Base-by-base conservation (phyloP, 1,140 invertebrate genomes). In the Drosophila malerkotliana region DNA sequence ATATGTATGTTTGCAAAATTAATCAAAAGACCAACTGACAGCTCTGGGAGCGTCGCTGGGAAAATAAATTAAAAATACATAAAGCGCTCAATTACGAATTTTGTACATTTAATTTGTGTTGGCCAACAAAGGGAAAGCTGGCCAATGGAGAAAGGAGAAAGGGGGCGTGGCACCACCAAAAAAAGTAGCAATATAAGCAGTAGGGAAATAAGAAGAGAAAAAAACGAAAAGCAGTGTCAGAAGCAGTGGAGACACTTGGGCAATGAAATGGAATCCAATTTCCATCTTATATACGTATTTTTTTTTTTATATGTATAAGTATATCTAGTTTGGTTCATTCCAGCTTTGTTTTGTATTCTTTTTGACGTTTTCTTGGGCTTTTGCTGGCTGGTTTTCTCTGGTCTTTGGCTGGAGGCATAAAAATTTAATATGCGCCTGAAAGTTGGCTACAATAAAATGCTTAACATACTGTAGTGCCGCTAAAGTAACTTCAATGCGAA, bases 41-140 rank as follows among this genome's bases (percentile, higher is more conserved):
- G 56, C 34, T 60, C 24, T 39, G 56, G 67, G 55, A 73, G 69
- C 69, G 72, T 74, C 69, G 47, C 49, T 34, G 44, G 53, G 52
- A 79, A 57, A 57, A 78, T 60, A 85, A 79, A 85, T 84, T 84
- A 84, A 77, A 84, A 85, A 84, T 84, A 77, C 81, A 84, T 84
- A 79, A 84, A 73, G 77, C 52, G 48, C 68, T 72, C 80, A 85
- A 84, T 84, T 84, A 85, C 81, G 66, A 77, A 85, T 85, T 80
- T 57, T 71, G 80, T 84, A 83, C 78, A 79, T 79, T 85, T 72
- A 76, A 72, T 84, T 72, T 60, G 44, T 67, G 75, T 48, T 12
- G 49, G 49, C 47, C 32, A 51, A 34, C 58, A 28, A 49, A 45
- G 34, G 32, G 39, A 30, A 26, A 44, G 12, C 34, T 30, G 30